Evolutionary conservation across 1,140 invertebrate genomes (phyloP), one percentile per base, ranked within the genome.

Genomic region (Druon quercuslanigerum): DNA sequence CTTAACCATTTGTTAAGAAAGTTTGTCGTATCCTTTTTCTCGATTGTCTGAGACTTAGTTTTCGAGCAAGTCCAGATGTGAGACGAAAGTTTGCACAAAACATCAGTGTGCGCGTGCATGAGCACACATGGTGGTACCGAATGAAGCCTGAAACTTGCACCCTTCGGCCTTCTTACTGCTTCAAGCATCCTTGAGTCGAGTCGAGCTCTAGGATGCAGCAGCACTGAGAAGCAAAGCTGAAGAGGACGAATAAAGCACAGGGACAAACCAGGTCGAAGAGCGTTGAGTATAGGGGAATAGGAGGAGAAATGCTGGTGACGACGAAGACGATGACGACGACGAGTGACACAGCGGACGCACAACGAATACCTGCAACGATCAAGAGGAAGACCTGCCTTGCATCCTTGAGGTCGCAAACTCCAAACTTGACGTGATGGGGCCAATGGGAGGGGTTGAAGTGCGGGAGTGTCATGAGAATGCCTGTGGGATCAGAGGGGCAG

Each of bases 101-200:
- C 33, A 46, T 46, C 9, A 60, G 20, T 16, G 60, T 66, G 33
- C n/a, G 25, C 40, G 25, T 66, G 25, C 33, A 33, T 40, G 60
- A 9, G 20, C 13, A 40, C 25, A 66, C 25, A 66, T 7, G 60
- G 60, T 40, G 57, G 19, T 66, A 14, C 57, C 7, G 57, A 33
- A 66, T 66, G 57, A 66, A 66, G 19, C 20, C 20, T 66, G 60
- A 33, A 66, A 33, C 60, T 66, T 66, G 60, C 60, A 66, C 60
- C 60, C 60, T 66, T 40, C 33, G 20, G 16, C 40, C 60, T 66
- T 33, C 60, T 66, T 66, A 40, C 25, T n/a, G 60, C 6, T 66
- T 46, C 19, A 66, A 66, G 60, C 2, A n/a, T 16, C 60, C 60
- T 66, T 40, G 60, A 66, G 25, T 66, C 33, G 25, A 66, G 60